These are phyloP conservation scores for Alectura lathami DNA, from an alignment of 2,113 vertebrate species.

Conservation along the genomic window DNA sequence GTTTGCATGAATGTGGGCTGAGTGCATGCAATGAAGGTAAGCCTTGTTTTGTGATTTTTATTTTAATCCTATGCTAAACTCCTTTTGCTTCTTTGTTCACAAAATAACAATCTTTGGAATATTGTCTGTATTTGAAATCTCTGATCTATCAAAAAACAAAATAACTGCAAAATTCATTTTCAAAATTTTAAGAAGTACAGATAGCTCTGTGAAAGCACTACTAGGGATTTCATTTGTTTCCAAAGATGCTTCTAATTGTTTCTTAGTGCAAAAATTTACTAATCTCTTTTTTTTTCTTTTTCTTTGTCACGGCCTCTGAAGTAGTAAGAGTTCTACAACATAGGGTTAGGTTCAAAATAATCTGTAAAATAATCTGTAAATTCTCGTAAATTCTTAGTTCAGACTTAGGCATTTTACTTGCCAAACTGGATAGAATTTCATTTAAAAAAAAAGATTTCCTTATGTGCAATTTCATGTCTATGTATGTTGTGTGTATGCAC, in stretches of 20 bases:
- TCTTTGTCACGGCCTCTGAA: not conserved
- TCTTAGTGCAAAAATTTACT: not conserved
- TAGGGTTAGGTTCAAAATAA: not conserved
- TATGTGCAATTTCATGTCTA: not conserved
- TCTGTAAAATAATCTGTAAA: not conserved
- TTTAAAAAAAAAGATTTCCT: not conserved
- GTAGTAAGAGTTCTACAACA: not conserved
- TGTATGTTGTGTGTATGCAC: too few species aligned
- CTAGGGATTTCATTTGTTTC: not conserved
- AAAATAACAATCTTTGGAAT: not conserved
- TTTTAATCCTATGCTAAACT: not conserved
- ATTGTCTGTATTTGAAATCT: not conserved
- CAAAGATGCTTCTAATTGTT: not conserved
- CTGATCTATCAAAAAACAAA: not conserved
- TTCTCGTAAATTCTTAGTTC: not conserved
- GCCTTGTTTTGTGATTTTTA: not conserved
- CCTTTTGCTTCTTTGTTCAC: not conserved
- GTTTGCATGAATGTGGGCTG: not conserved
- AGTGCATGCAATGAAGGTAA: accelerated
- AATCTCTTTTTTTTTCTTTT: not conserved
- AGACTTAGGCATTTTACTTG: not conserved
- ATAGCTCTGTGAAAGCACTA: not conserved
- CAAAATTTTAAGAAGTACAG: not conserved
- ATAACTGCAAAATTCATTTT: not conserved
- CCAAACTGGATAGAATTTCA: not conserved